These are phyloP conservation scores for Acridotheres tristis DNA, from an alignment of 2,797 vertebrate species.

Conservation along the genomic window DNA sequence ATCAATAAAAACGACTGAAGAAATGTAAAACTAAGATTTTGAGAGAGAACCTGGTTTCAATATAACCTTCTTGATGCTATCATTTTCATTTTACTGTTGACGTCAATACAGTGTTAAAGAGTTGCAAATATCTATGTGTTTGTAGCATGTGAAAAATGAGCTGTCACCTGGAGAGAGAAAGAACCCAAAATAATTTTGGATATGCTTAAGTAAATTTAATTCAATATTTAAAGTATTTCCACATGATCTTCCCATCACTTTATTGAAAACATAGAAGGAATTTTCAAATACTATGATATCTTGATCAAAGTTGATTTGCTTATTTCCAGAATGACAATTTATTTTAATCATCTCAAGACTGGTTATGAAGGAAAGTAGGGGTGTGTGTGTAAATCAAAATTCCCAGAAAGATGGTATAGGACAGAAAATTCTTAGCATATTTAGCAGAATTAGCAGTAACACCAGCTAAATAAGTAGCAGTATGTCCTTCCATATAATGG, in stretches of 20 bases:
- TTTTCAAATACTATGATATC: background rate
- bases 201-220: background rate
- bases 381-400: background rate
- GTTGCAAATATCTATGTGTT: background rate
- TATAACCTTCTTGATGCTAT: background rate
- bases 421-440: background rate
- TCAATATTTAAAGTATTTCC: background rate
- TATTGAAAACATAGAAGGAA: background rate
- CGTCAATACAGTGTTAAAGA: background rate
- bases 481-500: background rate
- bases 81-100: background rate
- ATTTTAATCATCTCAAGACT: background rate
- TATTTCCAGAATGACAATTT: background rate
- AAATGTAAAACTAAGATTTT: background rate
- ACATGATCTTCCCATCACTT: background rate
- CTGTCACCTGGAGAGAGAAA: background rate
- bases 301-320: background rate
- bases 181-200: background rate
- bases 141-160: slow-evolving; percentile 1
- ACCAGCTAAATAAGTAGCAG: background rate
- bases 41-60: background rate
- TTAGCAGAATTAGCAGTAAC: background rate
- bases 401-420: background rate
- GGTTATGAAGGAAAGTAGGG: background rate
- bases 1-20: background rate